phyloP scores from a whole-genome alignment of 2,797 vertebrate genomes.

The Zenarchopterus dispar region DNA sequence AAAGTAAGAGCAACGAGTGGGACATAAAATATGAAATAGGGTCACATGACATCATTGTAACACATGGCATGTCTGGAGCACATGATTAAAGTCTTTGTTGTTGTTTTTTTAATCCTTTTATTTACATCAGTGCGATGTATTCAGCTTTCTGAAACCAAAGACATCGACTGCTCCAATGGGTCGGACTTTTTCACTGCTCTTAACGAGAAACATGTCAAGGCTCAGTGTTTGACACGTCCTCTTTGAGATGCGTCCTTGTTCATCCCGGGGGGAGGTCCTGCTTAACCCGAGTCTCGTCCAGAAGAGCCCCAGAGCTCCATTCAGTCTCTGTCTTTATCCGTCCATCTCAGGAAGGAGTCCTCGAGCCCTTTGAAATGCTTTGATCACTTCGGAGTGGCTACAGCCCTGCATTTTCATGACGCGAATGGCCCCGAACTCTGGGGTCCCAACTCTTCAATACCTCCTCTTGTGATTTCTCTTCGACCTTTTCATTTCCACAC shows the following conservation, averaged over 20 bases:
- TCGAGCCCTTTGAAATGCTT: constrained; percentile 29
- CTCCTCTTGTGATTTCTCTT: constrained; percentile 1
- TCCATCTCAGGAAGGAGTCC: constrained; percentile 5
- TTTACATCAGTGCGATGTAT: background rate
- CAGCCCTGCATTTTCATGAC: constrained; percentile 1
- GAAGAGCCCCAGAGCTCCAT: constrained; percentile 5
- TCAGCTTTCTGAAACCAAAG: constrained; percentile 17
- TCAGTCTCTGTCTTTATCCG: constrained; percentile 9
- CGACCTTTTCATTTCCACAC: background rate
- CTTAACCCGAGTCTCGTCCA: constrained; percentile 6
- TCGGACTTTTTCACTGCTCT: background rate
- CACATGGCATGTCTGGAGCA: background rate
- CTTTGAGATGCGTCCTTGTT: constrained; percentile 10
- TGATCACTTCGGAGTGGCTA: constrained; percentile 16
- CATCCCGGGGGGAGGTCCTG: constrained; percentile 18
- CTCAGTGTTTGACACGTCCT: background rate
- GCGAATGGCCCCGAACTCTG: constrained; percentile 4
- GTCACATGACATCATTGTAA: background rate
- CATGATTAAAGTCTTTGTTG: background rate
- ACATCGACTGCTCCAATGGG: background rate
- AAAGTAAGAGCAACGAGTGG: background rate
- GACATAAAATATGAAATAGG: constrained; percentile 7
- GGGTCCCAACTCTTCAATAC: constrained; percentile 8
- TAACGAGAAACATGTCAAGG: no score
- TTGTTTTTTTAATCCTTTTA: background rate